These are phyloP conservation scores for Mantis religiosa DNA, from an alignment of 2,888 invertebrate species.

Conservation along the genomic window DNA sequence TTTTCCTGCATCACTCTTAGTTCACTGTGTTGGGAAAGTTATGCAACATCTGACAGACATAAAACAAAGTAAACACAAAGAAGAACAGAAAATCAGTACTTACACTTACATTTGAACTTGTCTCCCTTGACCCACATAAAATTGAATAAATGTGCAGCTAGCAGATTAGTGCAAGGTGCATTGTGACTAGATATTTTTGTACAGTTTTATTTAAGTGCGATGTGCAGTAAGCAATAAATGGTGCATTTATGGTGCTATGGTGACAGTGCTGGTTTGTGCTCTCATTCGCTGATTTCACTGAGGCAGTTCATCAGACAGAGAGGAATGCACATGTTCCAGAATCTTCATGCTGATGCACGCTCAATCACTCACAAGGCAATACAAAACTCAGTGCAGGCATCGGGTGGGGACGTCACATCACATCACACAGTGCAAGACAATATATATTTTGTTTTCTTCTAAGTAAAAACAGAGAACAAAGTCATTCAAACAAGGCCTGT, in stretches of 20 bases:
- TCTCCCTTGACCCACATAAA: background rate
- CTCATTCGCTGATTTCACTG: background rate
- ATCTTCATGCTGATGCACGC: background rate
- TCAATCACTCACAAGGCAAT: background rate
- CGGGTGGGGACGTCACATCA: background rate
- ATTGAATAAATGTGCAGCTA: background rate
- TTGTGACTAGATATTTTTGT: background rate
- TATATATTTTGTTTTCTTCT: background rate
- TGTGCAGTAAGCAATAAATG: background rate
- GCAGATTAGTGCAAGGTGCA: background rate
- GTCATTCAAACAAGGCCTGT: background rate
- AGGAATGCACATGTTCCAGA: background rate
- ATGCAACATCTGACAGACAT: background rate
- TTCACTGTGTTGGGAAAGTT: background rate
- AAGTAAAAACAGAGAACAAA: background rate
- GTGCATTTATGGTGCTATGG: background rate
- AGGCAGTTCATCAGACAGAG: background rate
- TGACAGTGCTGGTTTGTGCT: background rate
- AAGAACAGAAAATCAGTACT: background rate
- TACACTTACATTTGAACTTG: background rate
- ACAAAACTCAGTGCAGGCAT: background rate
- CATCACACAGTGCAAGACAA: constrained; percentile 15
- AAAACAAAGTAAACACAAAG: background rate
- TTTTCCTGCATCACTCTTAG: no score
- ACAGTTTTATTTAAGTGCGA: background rate